phyloP scores from a whole-genome alignment of 1,140 invertebrate genomes.

The Drosophila cardini region DNA sequence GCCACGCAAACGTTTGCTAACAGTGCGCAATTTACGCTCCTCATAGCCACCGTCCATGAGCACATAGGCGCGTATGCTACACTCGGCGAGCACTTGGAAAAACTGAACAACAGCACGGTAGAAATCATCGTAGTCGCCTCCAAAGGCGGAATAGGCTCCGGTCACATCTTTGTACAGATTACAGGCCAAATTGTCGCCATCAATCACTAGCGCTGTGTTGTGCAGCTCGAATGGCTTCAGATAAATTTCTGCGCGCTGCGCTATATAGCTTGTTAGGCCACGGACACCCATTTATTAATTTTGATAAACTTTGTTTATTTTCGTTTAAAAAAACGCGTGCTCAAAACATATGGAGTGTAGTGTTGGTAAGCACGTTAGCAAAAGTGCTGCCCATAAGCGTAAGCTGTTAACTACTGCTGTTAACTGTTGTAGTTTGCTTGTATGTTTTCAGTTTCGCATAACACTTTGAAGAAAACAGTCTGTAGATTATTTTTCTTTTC shows the following conservation, averaged over 20 bases:
- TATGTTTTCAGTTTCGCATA: too few species aligned
- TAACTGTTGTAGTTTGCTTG: not conserved
- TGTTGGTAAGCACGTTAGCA: not conserved
- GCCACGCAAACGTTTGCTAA: conserved; percentile 87
- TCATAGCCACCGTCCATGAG: conserved; percentile 93
- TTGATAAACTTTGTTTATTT: conserved; percentile 46
- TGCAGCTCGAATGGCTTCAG: conserved; percentile 88
- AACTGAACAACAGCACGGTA: conserved; percentile 88
- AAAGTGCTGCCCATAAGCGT: conserved; percentile 24
- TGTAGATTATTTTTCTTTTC: too few species aligned
- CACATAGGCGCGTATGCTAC: conserved; percentile 90
- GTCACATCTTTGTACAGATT: conserved; percentile 89
- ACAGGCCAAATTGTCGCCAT: conserved; percentile 91
- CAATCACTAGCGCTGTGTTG: conserved; percentile 90
- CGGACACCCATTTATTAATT: conserved; percentile 89
- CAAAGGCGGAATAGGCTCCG: conserved; percentile 89
- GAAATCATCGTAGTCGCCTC: conserved; percentile 94
- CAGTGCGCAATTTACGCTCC: conserved; percentile 90
- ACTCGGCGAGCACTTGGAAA: conserved; percentile 89
- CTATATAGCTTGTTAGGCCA: conserved; percentile 92
- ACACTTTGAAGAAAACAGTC: too few species aligned
- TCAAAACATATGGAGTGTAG: conserved; percentile 32
- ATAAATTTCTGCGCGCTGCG: conserved; percentile 88
- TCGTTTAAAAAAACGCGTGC: conserved; percentile 51
- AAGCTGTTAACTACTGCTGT: not conserved